phyloP scores from a whole-genome alignment of 2,888 invertebrate genomes.

The Chouioia cunea region DNA sequence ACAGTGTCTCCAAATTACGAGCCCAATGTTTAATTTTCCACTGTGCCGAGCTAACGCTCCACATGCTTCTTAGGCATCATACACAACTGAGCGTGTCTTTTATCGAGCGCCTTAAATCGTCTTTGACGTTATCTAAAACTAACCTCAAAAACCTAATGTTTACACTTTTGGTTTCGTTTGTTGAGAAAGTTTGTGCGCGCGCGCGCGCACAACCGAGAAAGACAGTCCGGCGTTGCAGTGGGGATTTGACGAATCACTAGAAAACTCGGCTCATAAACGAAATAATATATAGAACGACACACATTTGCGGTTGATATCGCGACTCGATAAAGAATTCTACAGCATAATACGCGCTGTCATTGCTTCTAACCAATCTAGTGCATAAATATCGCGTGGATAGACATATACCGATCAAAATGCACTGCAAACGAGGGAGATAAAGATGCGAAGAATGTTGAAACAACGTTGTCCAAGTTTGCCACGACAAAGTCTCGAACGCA shows the following conservation, averaged over 20 bases:
- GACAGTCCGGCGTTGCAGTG: no score
- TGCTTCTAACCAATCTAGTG: no score
- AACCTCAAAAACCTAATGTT: constrained; percentile 29
- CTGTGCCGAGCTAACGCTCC: not conserved
- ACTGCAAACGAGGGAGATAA: not conserved
- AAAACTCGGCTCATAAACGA: no score
- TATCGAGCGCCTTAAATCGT: constrained; percentile 25
- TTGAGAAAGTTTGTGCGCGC: not conserved
- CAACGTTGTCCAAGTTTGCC: not conserved
- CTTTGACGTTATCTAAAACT: constrained; percentile 24
- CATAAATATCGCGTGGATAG: not conserved
- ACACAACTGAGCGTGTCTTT: not conserved
- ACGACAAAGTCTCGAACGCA: not conserved
- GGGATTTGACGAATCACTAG: no score
- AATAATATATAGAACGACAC: no score
- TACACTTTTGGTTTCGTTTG: constrained; percentile 30
- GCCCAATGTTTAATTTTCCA: no score
- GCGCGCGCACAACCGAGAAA: no score
- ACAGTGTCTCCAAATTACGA: no score
- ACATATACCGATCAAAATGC: not conserved
- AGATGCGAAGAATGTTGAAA: not conserved
- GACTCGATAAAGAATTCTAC: no score
- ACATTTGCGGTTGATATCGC: no score
- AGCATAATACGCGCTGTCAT: no score
- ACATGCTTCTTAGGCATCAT: not conserved